A percentile compares a stretch with the other conserved stretches of the same genome.
phyloP scores from a whole-genome alignment of 1,140 invertebrate species.

The Neodiprion pinetum region DNA sequence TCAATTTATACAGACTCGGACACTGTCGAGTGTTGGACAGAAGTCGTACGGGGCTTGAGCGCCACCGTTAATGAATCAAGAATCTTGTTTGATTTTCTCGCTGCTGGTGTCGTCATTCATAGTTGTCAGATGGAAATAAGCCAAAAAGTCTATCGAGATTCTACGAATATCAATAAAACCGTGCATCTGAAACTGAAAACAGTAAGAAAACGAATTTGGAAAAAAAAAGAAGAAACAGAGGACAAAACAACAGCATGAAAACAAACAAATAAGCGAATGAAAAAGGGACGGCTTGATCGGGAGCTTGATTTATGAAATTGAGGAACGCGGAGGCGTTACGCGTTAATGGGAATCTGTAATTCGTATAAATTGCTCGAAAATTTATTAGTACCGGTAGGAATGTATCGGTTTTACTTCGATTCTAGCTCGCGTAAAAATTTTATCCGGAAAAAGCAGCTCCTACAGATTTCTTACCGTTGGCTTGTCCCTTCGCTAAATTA shows the following conservation, averaged over 20 bases:
- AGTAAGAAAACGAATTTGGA: neutral
- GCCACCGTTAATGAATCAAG: too few relatives aligned
- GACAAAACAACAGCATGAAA: neutral
- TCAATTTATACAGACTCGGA: too few relatives aligned
- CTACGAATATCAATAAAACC: neutral
- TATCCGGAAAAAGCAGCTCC: too few relatives aligned
- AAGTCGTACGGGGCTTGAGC: too few relatives aligned
- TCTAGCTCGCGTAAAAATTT: too few relatives aligned
- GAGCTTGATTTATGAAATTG: constrained; percentile 40
- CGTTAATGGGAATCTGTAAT: constrained; percentile 49
- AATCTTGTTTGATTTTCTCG: too few relatives aligned
- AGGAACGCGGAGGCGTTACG: constrained; percentile 33
- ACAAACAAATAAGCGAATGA: constrained; percentile 35
- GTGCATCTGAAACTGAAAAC: neutral
- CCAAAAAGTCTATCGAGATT: neutral
- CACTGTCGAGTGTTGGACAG: too few relatives aligned
- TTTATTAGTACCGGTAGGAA: constrained; percentile 42
- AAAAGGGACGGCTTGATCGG: constrained; percentile 22
- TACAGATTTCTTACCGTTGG: too few relatives aligned
- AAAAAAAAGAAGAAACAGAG: neutral
- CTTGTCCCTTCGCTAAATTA: too few relatives aligned
- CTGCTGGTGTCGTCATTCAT: too few relatives aligned
- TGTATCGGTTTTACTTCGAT: neutral
- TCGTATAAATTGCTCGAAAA: constrained; percentile 49
- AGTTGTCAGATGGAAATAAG: too few relatives aligned